Conservation (phyloP, 2,888 invertebrate species). For the Caenorhabditis macrosperma region DNA sequence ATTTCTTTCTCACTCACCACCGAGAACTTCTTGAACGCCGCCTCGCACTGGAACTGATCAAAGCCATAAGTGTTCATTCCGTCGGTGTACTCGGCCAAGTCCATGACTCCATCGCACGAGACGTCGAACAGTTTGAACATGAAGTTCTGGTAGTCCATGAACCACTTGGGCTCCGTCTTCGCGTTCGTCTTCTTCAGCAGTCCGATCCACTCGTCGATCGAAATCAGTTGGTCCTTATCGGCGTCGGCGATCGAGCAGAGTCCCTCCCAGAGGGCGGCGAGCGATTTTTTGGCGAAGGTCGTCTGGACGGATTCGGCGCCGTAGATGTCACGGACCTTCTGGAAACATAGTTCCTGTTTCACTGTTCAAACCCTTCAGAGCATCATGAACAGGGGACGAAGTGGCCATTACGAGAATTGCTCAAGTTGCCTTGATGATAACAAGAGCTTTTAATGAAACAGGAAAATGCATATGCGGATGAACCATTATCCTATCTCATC, state of each 20-base stretch:
- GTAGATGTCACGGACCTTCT: constrained; percentile 79
- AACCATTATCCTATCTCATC: too few species aligned
- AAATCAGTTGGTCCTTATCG: constrained; percentile 76
- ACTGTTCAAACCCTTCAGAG: too few species aligned
- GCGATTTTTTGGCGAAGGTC: constrained; percentile 73
- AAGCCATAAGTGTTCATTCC: constrained; percentile 79
- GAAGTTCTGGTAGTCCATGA: constrained; percentile 76
- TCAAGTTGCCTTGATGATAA: too few species aligned
- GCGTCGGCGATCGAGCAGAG: constrained; percentile 73
- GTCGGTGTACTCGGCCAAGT: constrained; percentile 78
- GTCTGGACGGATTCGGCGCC: constrained; percentile 78
- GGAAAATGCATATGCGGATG: too few species aligned
- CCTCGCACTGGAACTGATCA: constrained; percentile 61
- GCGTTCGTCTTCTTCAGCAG: constrained; percentile 69
- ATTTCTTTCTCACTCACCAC: constrained; percentile 56
- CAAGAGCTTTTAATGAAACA: too few species aligned
- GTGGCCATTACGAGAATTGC: too few species aligned
- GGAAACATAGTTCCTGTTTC: too few species aligned
- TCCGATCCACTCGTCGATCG: constrained; percentile 75
- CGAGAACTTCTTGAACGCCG: constrained; percentile 73
- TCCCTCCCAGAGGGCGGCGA: constrained; percentile 78
- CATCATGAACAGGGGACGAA: too few species aligned
- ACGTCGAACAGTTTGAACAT: constrained; percentile 80
- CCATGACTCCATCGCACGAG: constrained; percentile 78
- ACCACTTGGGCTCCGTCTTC: constrained; percentile 76